Base-by-base conservation (phyloP, 2,888 invertebrate genomes). In the Geotrupes spiniger region DNA sequence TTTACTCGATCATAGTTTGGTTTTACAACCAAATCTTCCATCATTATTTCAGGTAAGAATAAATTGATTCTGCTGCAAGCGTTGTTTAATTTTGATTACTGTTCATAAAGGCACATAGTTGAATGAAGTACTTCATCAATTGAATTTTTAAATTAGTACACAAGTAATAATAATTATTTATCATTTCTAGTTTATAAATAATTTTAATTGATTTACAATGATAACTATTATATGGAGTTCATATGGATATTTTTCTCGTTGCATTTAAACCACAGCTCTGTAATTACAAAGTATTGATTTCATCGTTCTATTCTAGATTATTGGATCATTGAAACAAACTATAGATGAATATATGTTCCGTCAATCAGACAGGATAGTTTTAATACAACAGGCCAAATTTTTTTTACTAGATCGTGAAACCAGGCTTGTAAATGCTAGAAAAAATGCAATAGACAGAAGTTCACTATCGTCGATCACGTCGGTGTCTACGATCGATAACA, bases 21-120 rank as follows among this genome's bases (percentile, higher is more conserved):
- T 90, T 58, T 83, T 93, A 65, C 92, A 93, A 69, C 93, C 94
- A 1, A 89, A 89, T 65, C 89, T 95, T 67, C 89, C 91, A 68
- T 93, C 92, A 2, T 78, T 96, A 54, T 88, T 89, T 72, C 94
- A 94, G 83, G 94, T 92, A 68, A 70, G 16, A 14, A 25, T 10
- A 26, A 27, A 1, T n/a, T n/a, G n/a, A n/a, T n/a, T n/a, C n/a
- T n/a, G n/a, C n/a, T n/a, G n/a, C 11, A 15, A 12, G n/a, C n/a
- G n/a, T n/a, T n/a, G n/a, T n/a, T n/a, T n/a, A n/a, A n/a, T n/a
- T n/a, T n/a, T n/a, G n/a, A n/a, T n/a, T n/a, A n/a, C n/a, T n/a
- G n/a, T n/a, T n/a, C n/a, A n/a, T n/a, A n/a, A n/a, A n/a, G n/a
- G n/a, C n/a, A n/a, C n/a, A n/a, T n/a, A n/a, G n/a, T n/a, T n/a